Base-by-base conservation (phyloP, 2,113 vertebrate species). In the Balaenoptera acutorostrata region DNA sequence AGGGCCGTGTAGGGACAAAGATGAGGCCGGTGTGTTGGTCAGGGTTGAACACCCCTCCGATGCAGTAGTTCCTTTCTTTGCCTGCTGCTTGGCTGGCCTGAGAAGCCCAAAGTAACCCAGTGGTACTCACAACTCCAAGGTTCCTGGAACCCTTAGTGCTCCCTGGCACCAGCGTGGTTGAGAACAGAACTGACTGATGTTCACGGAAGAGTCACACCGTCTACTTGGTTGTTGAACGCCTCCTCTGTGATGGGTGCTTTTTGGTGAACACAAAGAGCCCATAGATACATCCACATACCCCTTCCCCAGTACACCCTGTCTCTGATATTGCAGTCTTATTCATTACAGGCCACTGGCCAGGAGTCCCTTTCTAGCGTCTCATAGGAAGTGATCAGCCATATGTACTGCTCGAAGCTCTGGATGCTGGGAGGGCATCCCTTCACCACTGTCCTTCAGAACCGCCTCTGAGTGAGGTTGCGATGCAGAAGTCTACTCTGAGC, bases 41-140 rank as follows among this genome's bases (percentile, higher is more conserved):
- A 49, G 27, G 17, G 29, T 9, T 1, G 10, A 86, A 31, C 0
- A 2, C 5, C 5, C 39, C 25, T 63, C 5, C 2, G 6, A 27
- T 12, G 21, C 15, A 55, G 9, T 25, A 71, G 23, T 20, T 41
- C 59, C 20, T 81, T 88, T 69, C 69, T 85, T 44, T 46, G 49
- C 31, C 55, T 39, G 29, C 57, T 81, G 69, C 52, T 27, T 83
- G 63, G 8, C 15, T 96, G 61, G 14, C 25, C 31, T 20, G 2
- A 71, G 55, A 41, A 87, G 21, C 46, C 64, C 77, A 59, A 21
- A 83, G 91, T 31, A 63, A 46, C 23, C 4, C 3, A 0, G 41
- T 20, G 8, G 13, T n/a, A 33, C 29, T 36, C 41, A 36, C 36
- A 84, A 7, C 46, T 25, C 25, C n/a, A 66, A 83, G 57, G 14